Conservation (phyloP, 2,888 invertebrate species). For the Phorcus lineatus region DNA sequence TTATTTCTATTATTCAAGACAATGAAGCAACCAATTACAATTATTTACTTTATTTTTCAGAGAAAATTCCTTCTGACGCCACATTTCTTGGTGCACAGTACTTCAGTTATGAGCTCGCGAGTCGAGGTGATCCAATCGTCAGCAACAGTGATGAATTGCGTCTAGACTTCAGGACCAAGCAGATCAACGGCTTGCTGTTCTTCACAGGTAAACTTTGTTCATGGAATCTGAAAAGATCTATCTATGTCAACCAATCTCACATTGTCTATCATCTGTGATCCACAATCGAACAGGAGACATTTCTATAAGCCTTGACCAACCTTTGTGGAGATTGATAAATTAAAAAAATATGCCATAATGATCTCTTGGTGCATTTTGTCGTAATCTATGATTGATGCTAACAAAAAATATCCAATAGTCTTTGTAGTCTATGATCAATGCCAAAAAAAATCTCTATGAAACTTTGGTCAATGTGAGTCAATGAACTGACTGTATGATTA, state of each 20-base stretch:
- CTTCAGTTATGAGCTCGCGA: slow-evolving; percentile 91
- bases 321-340: no score
- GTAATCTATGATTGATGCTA: no score
- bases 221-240: no score
- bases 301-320: neutral
- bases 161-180: slow-evolving; percentile 93
- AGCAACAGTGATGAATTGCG: slow-evolving; percentile 93
- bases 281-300: neutral
- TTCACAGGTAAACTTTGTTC: slow-evolving; percentile 83
- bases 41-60: slow-evolving; percentile 79
- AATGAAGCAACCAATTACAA: neutral
- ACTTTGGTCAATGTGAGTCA: no score
- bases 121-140: slow-evolving; percentile 90
- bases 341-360: no score
- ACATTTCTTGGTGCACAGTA: slow-evolving; percentile 94
- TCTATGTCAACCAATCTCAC: no score
- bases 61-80: slow-evolving; percentile 94
- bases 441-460: no score
- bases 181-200: slow-evolving; percentile 92
- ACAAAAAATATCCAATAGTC: no score
- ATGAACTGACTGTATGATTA: no score
- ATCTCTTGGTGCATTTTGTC: no score
- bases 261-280: neutral
- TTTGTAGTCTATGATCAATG: no score
- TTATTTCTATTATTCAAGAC: no score